Base-by-base conservation (phyloP, 2,888 invertebrate genomes). In the Perizoma affinitatum region DNA sequence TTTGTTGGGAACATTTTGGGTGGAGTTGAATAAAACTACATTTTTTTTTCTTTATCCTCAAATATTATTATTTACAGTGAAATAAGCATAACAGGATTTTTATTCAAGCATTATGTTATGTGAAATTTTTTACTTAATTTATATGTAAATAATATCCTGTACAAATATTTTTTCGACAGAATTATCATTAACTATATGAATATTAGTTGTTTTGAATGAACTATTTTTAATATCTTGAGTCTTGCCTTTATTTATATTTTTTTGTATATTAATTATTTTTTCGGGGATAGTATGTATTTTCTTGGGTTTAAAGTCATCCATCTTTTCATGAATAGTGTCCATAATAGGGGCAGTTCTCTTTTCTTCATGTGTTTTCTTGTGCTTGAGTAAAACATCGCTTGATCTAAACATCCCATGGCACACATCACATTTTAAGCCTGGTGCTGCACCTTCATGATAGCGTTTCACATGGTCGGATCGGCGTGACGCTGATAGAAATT, bases 401-500 rank as follows among this genome's bases (percentile, higher is more conserved):
- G 86, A 80, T 35, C 70, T 80, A 54, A 88, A 88, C 69, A 82
- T 86, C 41, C 72, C 72, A 22, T 82, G 73, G 50, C 88, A 89
- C 35, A 82, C 59, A 5, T 85, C 74, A 75, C 88, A 88, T 71
- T 84, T 73, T 8, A 80, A 10, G 33, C 52, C 55, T 5, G 53
- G 67, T 11, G 71, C 72, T 2, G 76, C 77, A 49, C 74, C 75
- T 5, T 70, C 56, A 58, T 90, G 89, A 10, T 83, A 80, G 9
- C 80, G 74, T 72, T 83, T 87, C 0, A 83, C 66, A 71, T 90
- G 90, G 34, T 83, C 83, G 2, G 83, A 74, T 68, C 84, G 75
- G 38, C 89, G 76, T 0, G 90, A 89, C 0, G 87, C 78, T 3
- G 88, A 89, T 4, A 89, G 62, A 54, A 88, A 90, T 11, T 73